phyloP scores from a whole-genome alignment of 1,140 invertebrate genomes.

The Calliopsis andreniformis region DNA sequence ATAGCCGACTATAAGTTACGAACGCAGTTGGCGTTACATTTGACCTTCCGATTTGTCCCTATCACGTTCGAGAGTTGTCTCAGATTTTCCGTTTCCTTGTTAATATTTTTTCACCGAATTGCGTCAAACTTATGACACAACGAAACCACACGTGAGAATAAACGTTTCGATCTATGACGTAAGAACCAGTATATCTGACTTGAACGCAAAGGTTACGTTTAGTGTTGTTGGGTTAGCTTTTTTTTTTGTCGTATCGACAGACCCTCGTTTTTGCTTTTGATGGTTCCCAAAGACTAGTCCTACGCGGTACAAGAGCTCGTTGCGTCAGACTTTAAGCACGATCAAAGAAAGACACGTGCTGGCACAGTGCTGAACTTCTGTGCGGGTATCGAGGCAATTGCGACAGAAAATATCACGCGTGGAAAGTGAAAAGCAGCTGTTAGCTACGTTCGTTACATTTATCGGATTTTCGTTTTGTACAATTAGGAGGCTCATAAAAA shows the following conservation, averaged over 20 bases:
- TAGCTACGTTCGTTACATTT: background rate
- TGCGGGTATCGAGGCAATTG: background rate
- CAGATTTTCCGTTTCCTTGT: background rate
- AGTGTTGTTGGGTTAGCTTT: background rate
- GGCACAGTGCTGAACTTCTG: background rate
- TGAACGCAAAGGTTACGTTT: background rate
- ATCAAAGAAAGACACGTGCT: slow-evolving; percentile 8
- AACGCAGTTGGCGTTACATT: background rate
- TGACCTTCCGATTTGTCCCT: background rate
- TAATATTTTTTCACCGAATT: background rate
- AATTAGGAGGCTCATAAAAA: no score
- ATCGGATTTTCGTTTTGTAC: no score
- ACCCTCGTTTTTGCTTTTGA: background rate
- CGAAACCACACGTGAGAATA: background rate
- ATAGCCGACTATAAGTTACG: slow-evolving; percentile 2
- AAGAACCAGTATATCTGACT: no score
- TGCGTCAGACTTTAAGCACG: slow-evolving; percentile 19
- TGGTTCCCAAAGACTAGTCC: background rate
- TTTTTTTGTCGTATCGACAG: slow-evolving; percentile 4
- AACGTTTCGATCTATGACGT: no score
- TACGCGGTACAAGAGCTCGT: background rate
- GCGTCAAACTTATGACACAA: background rate
- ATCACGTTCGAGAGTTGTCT: background rate
- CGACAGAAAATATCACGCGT: background rate
- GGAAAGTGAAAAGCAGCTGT: background rate